A percentile compares a stretch with the other conserved stretches of the same genome.
Conservation (phyloP, 2,113 vertebrate species). For the Myotis davidii region DNA sequence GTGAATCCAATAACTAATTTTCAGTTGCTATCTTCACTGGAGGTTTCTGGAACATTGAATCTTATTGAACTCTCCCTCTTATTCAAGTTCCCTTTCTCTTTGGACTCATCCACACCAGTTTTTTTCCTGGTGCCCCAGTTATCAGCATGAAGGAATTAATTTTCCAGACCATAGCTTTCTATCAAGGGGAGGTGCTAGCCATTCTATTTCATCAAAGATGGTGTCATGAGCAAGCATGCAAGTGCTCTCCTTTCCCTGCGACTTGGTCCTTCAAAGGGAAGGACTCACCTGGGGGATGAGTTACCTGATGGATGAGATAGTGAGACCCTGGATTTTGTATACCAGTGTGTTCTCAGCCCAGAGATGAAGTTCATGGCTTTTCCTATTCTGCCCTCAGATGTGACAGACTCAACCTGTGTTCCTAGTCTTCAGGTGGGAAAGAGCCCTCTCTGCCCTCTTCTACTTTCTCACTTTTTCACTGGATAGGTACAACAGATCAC, state of each 20-base stretch:
- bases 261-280: not conserved
- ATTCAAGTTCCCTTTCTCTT: constrained; percentile 44
- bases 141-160: constrained; percentile 31
- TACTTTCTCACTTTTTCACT: not conserved
- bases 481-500: not conserved
- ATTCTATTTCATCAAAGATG: not conserved
- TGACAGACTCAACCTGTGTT: not conserved
- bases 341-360: not conserved
- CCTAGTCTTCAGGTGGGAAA: not conserved
- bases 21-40: constrained; percentile 52
- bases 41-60: constrained; percentile 67
- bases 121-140: not conserved
- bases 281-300: not conserved
- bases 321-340: not conserved
- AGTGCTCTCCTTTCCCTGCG: not conserved
- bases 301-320: not conserved
- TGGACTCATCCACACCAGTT: not conserved
- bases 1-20: constrained; percentile 59
- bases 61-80: constrained; percentile 44
- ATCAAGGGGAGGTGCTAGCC: not conserved
- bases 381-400: not conserved
- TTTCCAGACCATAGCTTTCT: constrained; percentile 31
- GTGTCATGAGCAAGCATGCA: not conserved
- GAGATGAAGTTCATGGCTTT: not conserved
- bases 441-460: not conserved